A percentile compares a stretch with the other conserved stretches of the same genome.
Evolutionary conservation across 1,140 invertebrate genomes (phyloP).

Genomic region (Cardiocondyla obscurior): DNA sequence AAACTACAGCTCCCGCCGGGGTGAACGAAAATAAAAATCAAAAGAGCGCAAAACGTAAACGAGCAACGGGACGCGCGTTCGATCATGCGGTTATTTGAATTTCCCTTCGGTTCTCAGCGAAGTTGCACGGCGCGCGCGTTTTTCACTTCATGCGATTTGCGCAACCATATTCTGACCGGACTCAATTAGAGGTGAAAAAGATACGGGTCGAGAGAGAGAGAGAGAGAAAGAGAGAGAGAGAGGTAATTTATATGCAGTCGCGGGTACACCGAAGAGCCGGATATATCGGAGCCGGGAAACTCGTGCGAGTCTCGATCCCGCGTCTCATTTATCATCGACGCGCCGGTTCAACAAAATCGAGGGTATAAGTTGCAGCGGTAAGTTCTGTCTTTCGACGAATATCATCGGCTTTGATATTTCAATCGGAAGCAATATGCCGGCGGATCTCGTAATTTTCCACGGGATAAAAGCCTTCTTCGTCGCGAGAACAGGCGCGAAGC

Average conservation of each 20-base stretch:
- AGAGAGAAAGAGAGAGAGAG: no score
- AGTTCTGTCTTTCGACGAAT: background rate
- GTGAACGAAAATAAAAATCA: conserved; percentile 2
- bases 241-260: background rate
- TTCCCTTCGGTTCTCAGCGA: background rate
- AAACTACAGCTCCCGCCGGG: background rate
- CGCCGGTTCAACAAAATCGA: background rate
- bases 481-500: conserved; percentile 26
- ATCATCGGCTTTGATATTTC: conserved; percentile 22
- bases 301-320: background rate
- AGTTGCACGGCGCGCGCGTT: background rate
- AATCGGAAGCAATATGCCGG: conserved; percentile 37
- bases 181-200: conserved; percentile 17
- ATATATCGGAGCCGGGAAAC: no score
- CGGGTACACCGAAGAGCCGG: background rate
- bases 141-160: background rate
- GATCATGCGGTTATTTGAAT: background rate
- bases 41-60: background rate
- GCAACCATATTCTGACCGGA: background rate
- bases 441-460: conserved; percentile 27
- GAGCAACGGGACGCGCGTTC: background rate
- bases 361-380: conserved; percentile 9
- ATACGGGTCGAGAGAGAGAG: background rate
- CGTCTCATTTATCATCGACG: conserved; percentile 22
- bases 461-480: conserved; percentile 33